Evolutionary conservation across 2,797 vertebrate species (phyloP), one percentile per base, ranked within the genome.

Genomic region (Falco columbarius): DNA sequence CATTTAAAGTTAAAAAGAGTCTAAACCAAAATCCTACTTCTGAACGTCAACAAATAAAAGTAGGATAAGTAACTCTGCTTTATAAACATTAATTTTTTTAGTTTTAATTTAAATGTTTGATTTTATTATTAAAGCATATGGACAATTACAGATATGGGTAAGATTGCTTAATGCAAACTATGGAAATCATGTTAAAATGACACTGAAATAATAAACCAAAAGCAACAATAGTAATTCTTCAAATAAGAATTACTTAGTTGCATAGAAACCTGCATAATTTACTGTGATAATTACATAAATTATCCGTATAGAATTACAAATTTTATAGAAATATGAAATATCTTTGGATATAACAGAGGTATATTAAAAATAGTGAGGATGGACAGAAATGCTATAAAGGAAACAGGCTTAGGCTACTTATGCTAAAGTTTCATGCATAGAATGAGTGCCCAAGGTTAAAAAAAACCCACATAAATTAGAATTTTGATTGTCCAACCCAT

Each of bases 401-500:
- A 93, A 89, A 94, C 24, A 87, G 59, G 54, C 42, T 91, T 44
- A 73, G 47, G 89, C 61, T 93, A 76, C 51, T 81, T 91, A 62
- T 90, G 72, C 54, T 93, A 14, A 93, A 86, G 23, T 83, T 47
- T 68, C 84, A 92, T 88, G 84, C 89, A 88, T 0, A 67, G 42
- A 85, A 89, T 82, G 34, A 77, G n/a, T 65, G 95, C 49, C 29
- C 58, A 76, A 84, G 24, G 47, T 81, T 92, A 90, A 91, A 92
- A 97, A 94, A 79, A 7, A n/a, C 59, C 85, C 85, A 95, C 70
- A 83, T 40, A 93, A 92, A 97, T 92, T 86, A 95, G 81, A 95
- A 68, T 83, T 88, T 87, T 96, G 90, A 97, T 86, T 93, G 70
- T 87, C 92, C 92, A 86, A 97, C 95, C 80, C 70, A 91, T 79